Evolutionary conservation across 2,113 vertebrate genomes (phyloP), one percentile per base, ranked within the genome.

Genomic region (Charina bottae): DNA sequence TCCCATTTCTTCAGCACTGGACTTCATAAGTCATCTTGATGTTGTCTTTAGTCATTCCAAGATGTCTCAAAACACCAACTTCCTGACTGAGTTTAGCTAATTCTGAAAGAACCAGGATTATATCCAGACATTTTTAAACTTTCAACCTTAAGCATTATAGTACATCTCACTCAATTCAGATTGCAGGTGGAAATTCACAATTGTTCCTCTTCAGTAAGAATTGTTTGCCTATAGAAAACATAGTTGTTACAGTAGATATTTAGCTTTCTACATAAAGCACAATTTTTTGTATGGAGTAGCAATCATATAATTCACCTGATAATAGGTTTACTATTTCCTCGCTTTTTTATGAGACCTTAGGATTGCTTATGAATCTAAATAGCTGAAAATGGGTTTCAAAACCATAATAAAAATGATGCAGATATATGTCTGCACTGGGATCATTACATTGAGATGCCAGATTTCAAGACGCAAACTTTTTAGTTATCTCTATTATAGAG

Each of bases 401-500:
- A 28, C 58, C 37, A 60, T 23, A 8, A 53, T 37, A 8, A 24
- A 92, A 87, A 23, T 84, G 21, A 91, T 59, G 23, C 15, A 83
- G 54, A 46, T 56, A 26, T 1, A 64, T 64, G n/a, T 54, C 84
- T 26, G 6, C 59, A 37, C 15, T 86, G n/a, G 23, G 72, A 17
- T 78, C 72, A 78, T 42, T 42, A 19, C 24, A 87, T 58, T 46
- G 17, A 23, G 56, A 55, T n/a, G 3, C 53, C 23, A 58, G 2
- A 6, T 87, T 87, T n/a, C 56, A n/a, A 53, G 28, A 88, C 2
- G n/a, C 72, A 84, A 23, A 15, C 54, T 64, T 88, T 64, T 88
- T 92, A 24, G 24, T 49, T 42, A 59, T 59, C 28, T 60, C 55
- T 60, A 84, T 83, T 89, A 89, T 85, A 92, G 89, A 62, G 46